A percentile compares a stretch with the other conserved stretches of the same genome.
Evolutionary conservation across 2,797 vertebrate genomes (phyloP).

Genomic region (Periparus ater): DNA sequence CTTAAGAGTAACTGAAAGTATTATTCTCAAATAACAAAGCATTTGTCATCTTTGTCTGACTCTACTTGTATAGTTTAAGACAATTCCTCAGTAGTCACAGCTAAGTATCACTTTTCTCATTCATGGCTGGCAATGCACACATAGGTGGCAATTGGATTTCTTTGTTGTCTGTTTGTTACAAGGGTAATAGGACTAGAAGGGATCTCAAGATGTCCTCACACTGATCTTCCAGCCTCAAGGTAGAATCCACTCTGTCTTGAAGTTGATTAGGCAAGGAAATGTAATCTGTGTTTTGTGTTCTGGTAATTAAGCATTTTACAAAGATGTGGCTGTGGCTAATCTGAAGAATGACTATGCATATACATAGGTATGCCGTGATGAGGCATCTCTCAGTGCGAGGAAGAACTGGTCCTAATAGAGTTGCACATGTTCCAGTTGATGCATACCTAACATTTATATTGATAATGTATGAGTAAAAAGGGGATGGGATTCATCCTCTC

Average conservation of each 20-base stretch:
- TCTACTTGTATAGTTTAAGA: neutral
- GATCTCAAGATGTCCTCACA: constrained; percentile 29
- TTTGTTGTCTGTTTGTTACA: constrained; percentile 38
- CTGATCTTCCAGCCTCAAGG: constrained; percentile 42
- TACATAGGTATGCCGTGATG: constrained; percentile 9
- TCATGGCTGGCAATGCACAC: neutral
- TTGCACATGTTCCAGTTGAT: constrained; percentile 14
- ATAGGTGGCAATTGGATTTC: neutral
- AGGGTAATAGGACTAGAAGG: neutral
- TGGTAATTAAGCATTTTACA: constrained; percentile 61
- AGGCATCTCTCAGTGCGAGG: constrained; percentile 22
- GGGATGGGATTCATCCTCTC: constrained; percentile 49
- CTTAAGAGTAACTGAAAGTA: neutral
- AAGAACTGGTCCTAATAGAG: neutral
- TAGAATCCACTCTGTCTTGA: constrained; percentile 44
- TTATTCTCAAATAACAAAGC: neutral
- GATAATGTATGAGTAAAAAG: constrained; percentile 50
- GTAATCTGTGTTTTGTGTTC: constrained; percentile 58
- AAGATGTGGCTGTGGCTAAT: constrained; percentile 57
- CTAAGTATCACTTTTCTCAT: constrained; percentile 2
- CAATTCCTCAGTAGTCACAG: neutral
- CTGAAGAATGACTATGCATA: constrained; percentile 62
- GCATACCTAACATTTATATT: constrained; percentile 38
- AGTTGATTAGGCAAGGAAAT: constrained; percentile 47
- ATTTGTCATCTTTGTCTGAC: neutral